A percentile compares a stretch with the other conserved stretches of the same genome.
phyloP scores from a whole-genome alignment of 2,888 invertebrate species.

The Thysanoteuthis rhombus region DNA sequence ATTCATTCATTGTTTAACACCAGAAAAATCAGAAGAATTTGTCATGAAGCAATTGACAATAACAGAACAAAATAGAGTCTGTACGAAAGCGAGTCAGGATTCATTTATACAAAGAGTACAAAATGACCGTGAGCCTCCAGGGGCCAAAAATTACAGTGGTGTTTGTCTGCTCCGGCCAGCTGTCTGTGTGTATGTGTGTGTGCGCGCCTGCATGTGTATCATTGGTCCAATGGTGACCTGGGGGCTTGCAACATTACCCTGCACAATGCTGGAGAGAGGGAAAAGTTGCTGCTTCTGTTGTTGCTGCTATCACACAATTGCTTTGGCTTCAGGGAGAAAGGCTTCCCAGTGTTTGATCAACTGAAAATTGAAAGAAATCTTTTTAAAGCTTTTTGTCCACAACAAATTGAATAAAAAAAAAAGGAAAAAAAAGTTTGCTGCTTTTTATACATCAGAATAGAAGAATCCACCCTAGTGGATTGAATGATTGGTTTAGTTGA shows the following conservation, averaged over 20 bases:
- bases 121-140: background rate
- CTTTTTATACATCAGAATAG: too few species aligned
- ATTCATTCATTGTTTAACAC: slow-evolving; percentile 17
- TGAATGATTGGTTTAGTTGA: too few species aligned
- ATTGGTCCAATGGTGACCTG: background rate
- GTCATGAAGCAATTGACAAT: slow-evolving; percentile 12
- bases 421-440: background rate
- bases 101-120: slow-evolving; percentile 18
- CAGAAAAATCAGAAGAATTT: slow-evolving; percentile 21
- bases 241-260: background rate
- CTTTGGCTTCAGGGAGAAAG: slow-evolving; percentile 91
- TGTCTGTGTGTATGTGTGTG: background rate
- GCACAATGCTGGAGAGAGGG: background rate
- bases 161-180: background rate
- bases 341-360: slow-evolving; percentile 94
- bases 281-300: background rate
- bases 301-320: slow-evolving; percentile 56
- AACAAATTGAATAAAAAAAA: background rate
- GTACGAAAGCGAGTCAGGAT: slow-evolving; percentile 12
- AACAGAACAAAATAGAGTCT: slow-evolving; percentile 17
- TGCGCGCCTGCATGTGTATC: background rate
- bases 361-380: slow-evolving; percentile 70
- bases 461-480: too few species aligned
- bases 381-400: background rate
- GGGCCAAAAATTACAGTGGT: background rate